Percentiles rank a stretch among this genome's conserved stretches.
Evolutionary conservation across 2,888 invertebrate species (phyloP).

Genomic region (Sycophila texana): DNA sequence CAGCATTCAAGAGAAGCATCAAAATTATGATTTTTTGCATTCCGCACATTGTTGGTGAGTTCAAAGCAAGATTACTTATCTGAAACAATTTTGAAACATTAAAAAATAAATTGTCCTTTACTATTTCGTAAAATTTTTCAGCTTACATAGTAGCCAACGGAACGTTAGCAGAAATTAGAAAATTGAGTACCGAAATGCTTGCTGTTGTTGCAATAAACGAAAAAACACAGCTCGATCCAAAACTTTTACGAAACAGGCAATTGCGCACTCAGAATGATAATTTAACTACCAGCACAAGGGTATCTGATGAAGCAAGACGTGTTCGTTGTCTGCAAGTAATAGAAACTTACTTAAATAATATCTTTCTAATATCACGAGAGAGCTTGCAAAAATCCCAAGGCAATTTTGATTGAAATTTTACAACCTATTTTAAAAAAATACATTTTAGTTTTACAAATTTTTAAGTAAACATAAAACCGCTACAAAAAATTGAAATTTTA

Average conservation of each 20-base stretch:
- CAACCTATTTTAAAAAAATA: no score
- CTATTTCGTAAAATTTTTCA: slow-evolving; percentile 57
- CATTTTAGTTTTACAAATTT: not conserved
- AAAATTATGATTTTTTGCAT: slow-evolving; percentile 85
- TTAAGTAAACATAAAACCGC: no score
- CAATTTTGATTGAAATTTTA: no score
- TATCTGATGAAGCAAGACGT: slow-evolving; percentile 72
- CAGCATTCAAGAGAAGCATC: slow-evolving; percentile 85
- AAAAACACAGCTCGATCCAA: slow-evolving; percentile 64
- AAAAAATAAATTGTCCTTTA: not conserved
- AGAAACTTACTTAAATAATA: not conserved
- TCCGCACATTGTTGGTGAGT: slow-evolving; percentile 82
- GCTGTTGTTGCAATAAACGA: slow-evolving; percentile 76
- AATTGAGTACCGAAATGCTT: slow-evolving; percentile 78
- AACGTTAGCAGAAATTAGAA: slow-evolving; percentile 71
- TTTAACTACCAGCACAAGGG: slow-evolving; percentile 61
- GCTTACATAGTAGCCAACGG: slow-evolving; percentile 75
- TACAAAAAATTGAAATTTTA: no score
- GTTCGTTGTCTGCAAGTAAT: slow-evolving; percentile 71
- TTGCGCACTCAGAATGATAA: slow-evolving; percentile 63
- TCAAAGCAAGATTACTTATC: slow-evolving; percentile 7
- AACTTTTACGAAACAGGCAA: slow-evolving; percentile 67
- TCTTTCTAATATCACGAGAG: not conserved
- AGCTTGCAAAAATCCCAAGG: no score
- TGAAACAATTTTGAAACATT: slow-evolving; percentile 7